A percentile compares a stretch with the other conserved stretches of the same genome.
These are phyloP conservation scores for Sialis fuliginosa DNA, from an alignment of 2,888 invertebrate genomes.

Conservation along the genomic window DNA sequence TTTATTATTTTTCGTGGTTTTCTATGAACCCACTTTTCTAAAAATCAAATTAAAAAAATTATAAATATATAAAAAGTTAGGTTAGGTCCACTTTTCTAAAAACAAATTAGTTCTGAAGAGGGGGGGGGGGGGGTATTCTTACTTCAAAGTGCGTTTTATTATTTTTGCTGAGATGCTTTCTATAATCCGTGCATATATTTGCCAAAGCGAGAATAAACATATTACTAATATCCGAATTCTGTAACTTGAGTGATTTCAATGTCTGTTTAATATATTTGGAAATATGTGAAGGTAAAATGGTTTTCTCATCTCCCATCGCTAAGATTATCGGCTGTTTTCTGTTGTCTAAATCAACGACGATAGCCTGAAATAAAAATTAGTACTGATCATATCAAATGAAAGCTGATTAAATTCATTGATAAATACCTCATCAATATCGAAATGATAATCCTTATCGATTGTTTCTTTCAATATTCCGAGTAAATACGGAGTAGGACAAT, in stretches of 20 bases:
- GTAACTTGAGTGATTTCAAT: slow-evolving; percentile 31
- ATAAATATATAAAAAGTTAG: too few relatives aligned
- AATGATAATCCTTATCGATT: slow-evolving; percentile 19
- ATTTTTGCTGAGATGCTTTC: slow-evolving; percentile 37
- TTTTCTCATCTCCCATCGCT: slow-evolving; percentile 58
- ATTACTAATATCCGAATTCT: slow-evolving; percentile 61
- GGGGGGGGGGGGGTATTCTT: too few relatives aligned
- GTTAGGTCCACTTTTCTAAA: too few relatives aligned
- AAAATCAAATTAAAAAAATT: slow-evolving; percentile 16
- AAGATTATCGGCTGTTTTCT: slow-evolving; percentile 32
- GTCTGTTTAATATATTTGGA: slow-evolving; percentile 48
- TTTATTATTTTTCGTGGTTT: slow-evolving; percentile 38
- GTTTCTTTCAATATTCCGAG: slow-evolving; percentile 45
- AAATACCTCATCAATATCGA: slow-evolving; percentile 35
- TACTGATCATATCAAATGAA: not conserved
- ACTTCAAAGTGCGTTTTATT: too few relatives aligned
- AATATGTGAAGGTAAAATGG: slow-evolving; percentile 51
- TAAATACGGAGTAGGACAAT: slow-evolving; percentile 61
- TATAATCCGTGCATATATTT: slow-evolving; percentile 54
- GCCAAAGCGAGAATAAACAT: slow-evolving; percentile 65
- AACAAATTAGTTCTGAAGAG: too few relatives aligned
- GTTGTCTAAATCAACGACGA: slow-evolving; percentile 56
- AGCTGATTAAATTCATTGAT: not conserved
- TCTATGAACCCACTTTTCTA: slow-evolving; percentile 59
- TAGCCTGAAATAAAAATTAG: slow-evolving; percentile 32